Conservation (phyloP, 2,888 invertebrate genomes). For the Cyclophora punctaria region DNA sequence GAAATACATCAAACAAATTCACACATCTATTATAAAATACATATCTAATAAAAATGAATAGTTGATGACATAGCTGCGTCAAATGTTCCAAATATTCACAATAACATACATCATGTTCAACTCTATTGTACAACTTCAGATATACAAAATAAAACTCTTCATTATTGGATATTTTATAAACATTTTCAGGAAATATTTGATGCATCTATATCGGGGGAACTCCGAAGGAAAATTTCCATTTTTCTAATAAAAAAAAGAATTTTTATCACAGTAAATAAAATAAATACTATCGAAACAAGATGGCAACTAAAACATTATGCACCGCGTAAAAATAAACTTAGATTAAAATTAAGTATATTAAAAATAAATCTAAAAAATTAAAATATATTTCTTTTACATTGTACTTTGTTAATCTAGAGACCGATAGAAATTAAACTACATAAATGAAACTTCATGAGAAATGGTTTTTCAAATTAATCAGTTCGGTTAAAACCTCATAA, state of each 20-base stretch:
- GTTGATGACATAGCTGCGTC: slow-evolving; percentile 22
- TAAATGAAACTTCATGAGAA: too few relatives aligned
- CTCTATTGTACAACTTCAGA: neutral
- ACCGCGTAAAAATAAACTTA: slow-evolving; percentile 35
- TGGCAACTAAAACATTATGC: slow-evolving; percentile 63
- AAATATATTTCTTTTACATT: slow-evolving; percentile 2
- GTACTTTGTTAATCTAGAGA: too few relatives aligned
- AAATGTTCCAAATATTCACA: slow-evolving; percentile 13
- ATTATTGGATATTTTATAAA: neutral
- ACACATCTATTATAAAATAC: too few relatives aligned
- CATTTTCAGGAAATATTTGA: slow-evolving; percentile 7
- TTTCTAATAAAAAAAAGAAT: slow-evolving; percentile 32
- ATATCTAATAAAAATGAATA: too few relatives aligned
- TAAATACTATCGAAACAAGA: slow-evolving; percentile 61
- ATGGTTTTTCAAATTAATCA: too few relatives aligned
- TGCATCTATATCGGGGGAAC: slow-evolving; percentile 13
- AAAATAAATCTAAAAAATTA: neutral
- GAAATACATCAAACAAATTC: too few relatives aligned
- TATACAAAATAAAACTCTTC: slow-evolving; percentile 18
- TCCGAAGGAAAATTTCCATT: slow-evolving; percentile 20
- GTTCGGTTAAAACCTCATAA: too few relatives aligned
- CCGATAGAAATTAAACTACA: too few relatives aligned
- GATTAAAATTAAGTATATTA: slow-evolving; percentile 22
- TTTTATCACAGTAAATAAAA: slow-evolving; percentile 69
- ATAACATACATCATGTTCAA: slow-evolving; percentile 6